A percentile compares a stretch with the other conserved stretches of the same genome.
These are phyloP conservation scores for Conus betulinus DNA, from an alignment of 1,140 invertebrate genomes.

Conservation along the genomic window DNA sequence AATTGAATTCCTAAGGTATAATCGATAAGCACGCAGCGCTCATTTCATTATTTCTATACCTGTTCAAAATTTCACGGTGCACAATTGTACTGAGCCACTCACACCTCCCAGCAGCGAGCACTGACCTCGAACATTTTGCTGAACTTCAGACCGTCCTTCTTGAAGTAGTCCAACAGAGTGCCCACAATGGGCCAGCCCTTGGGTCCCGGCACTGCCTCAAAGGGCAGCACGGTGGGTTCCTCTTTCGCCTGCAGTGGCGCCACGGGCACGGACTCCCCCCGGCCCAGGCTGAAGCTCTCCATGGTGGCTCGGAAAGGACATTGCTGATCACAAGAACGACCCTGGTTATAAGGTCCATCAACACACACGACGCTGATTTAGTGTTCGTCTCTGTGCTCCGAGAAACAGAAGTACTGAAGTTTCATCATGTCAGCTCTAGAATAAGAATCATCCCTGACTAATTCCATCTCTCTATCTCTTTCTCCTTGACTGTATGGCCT, in stretches of 20 bases:
- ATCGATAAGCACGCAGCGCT: too few relatives aligned
- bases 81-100: too few relatives aligned
- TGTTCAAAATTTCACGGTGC: too few relatives aligned
- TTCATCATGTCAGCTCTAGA: too few relatives aligned
- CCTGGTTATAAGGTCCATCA: neutral
- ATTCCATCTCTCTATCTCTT: too few relatives aligned
- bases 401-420: too few relatives aligned
- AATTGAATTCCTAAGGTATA: too few relatives aligned
- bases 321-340: slow-evolving; percentile 23
- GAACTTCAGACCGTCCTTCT: slow-evolving; percentile 71
- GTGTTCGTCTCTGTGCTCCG: too few relatives aligned
- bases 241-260: neutral
- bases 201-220: slow-evolving; percentile 70
- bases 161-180: slow-evolving; percentile 72
- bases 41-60: too few relatives aligned
- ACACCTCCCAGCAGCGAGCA: neutral
- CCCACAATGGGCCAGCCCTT: slow-evolving; percentile 72
- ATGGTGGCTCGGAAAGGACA: slow-evolving; percentile 57
- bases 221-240: slow-evolving; percentile 53
- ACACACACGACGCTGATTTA: too few relatives aligned
- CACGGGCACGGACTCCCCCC: slow-evolving; percentile 10
- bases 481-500: too few relatives aligned
- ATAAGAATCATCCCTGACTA: too few relatives aligned
- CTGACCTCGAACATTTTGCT: slow-evolving; percentile 74
- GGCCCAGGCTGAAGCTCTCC: slow-evolving; percentile 39